Base-by-base conservation (phyloP, 2,797 vertebrate species). In the Sebastes glaucus region DNA sequence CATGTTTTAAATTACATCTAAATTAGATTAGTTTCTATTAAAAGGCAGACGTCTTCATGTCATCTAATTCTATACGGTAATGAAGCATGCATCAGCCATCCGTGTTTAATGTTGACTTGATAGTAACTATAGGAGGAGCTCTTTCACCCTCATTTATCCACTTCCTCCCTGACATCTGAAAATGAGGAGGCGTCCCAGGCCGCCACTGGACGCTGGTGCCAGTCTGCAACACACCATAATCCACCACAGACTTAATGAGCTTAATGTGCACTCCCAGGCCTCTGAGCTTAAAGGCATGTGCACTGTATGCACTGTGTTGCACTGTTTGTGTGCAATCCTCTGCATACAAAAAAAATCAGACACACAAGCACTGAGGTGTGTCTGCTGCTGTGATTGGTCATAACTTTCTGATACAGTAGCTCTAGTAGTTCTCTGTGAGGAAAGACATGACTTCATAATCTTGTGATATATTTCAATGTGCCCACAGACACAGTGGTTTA, bases 201-300 rank as follows among this genome's bases (percentile, higher is more conserved):
- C 42, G 16, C 86, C 69, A 72, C 88, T 88, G 89, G 74, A 88
- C 65, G 81, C 82, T 46, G 38, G 66, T 83, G 90, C 87, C 89
- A 78, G 87, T 82, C 85, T 86, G 79, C 76, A 90, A 72, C 81
- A 82, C 83, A 83, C 82, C 88, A 92, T 94, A 94, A 95, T 95
- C 87, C 78, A 71, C 87, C 88, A 71, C 89, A 87, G 87, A 89
- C 80, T 84, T 94, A 95, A 93, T 94, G 92, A 94, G 92, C 92
- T 96, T 95, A 95, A 91, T 92, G 92, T 88, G 93, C 90, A 94
- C 91, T 92, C 92, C 78, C 84, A 85, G 91, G 89, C 85, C 84
- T 91, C 90, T 77, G 76, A 89, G 93, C 86, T 94, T 91, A 89
- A 78, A 88, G 79, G 85, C 92, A 80, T 89, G 84, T 84, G 86